Evolutionary conservation across 1,140 invertebrate species (phyloP), one percentile per base, ranked within the genome.

Genomic region (Drosophila tristis): DNA sequence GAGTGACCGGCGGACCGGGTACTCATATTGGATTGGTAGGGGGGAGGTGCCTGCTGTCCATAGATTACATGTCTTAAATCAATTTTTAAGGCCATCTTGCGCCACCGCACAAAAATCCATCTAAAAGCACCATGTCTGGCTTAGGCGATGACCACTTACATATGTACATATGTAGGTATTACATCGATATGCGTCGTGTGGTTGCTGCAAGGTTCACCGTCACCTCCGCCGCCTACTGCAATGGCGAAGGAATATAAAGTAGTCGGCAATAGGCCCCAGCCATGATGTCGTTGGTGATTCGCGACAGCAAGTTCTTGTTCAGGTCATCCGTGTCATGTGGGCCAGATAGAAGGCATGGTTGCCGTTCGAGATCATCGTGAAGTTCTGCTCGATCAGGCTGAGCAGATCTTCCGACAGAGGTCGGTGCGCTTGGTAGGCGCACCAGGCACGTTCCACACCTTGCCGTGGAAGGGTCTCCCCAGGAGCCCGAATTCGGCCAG

Each of bases 51-150:
- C 67, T 39, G 29, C 6, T 62, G 74, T 51, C 60, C 66, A 74
- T 67, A 62, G 76, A 76, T 85, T 85, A 85, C 76, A 85, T 68
- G 76, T 58, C 80, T 73, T 85, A 73, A 85, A 85, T 85, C 76
- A 85, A 85, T 85, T 85, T 84, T 77, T 73, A 80, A 77, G 76
- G 59, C 65, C 68, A 63, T 47, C 45, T 39, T 39, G 35, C 47
- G 15, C 20, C 35, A 44, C 45, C 58, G 49, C 57, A 55, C 47
- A 67, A 61, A 75, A 76, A 76, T 78, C 63, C 80, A 47, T 57
- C 39, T 58, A 78, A 66, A 74, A 55, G 66, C 56, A 50, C 25
- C 71, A 58, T 65, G 60, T 51, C 64, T 65, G 64, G 54, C 61
- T 64, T 64, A 60, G 54, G 26, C 42, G 23, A 5, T 58, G 54